phyloP scores from a whole-genome alignment of 2,888 invertebrate species.

The Protodeltote pygarga region DNA sequence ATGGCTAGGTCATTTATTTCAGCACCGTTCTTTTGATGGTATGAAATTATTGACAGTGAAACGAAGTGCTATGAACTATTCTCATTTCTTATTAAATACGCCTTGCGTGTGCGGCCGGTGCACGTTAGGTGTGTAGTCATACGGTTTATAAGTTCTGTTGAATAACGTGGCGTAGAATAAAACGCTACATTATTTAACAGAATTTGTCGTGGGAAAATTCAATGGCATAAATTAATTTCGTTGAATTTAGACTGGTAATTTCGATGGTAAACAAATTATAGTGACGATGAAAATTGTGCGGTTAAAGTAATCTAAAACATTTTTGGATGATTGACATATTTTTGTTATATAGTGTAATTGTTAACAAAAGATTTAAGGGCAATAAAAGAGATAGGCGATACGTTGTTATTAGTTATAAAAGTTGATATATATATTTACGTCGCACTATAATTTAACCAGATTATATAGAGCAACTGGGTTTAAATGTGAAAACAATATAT shows the following conservation, averaged over 20 bases:
- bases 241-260: constrained; percentile 30
- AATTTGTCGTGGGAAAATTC: constrained; percentile 15
- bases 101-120: constrained; percentile 35
- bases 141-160: no score
- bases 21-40: constrained; percentile 39
- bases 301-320: constrained; percentile 35
- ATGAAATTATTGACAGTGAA: constrained; percentile 28
- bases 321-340: constrained; percentile 43
- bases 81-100: constrained; percentile 24
- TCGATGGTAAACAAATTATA: constrained; percentile 21
- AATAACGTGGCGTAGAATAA: constrained; percentile 27
- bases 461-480: constrained; percentile 49
- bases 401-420: constrained; percentile 45
- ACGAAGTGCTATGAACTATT: constrained; percentile 17
- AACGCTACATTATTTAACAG: constrained; percentile 17
- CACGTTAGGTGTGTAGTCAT: constrained; percentile 32
- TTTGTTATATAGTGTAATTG: constrained; percentile 45
- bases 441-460: constrained; percentile 28
- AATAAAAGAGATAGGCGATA: constrained; percentile 39
- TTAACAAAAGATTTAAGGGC: constrained; percentile 41
- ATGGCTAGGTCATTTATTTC: constrained; percentile 26
- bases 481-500: constrained; percentile 36
- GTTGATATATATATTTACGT: constrained; percentile 26
- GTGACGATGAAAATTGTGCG: constrained; percentile 28
- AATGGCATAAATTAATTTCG: constrained; percentile 15